A percentile compares a stretch with the other conserved stretches of the same genome.
Conservation (phyloP, 2,888 invertebrate species). For the Acanthacorydalis orientalis region DNA sequence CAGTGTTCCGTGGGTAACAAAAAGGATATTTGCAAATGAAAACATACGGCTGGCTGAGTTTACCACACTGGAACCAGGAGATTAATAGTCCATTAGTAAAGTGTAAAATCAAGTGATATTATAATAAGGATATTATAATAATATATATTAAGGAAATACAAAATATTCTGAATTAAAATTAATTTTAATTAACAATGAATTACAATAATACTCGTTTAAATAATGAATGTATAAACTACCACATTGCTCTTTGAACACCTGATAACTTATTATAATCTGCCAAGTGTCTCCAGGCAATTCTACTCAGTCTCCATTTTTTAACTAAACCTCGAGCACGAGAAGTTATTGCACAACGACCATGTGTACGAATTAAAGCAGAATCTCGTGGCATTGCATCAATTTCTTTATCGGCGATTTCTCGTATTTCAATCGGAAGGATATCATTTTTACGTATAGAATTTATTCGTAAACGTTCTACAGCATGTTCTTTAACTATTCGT, state of each 20-base stretch:
- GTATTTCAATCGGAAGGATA: conserved; percentile 63
- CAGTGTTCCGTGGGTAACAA: too few species aligned
- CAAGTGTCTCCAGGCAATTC: conserved; percentile 78
- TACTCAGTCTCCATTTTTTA: conserved; percentile 67
- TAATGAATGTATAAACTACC: conserved; percentile 35
- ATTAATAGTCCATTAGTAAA: too few species aligned
- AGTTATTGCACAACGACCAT: conserved; percentile 73
- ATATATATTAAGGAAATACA: too few species aligned
- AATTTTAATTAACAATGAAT: not conserved
- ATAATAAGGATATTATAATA: too few species aligned
- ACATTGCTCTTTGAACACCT: conserved; percentile 88
- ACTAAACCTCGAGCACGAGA: conserved; percentile 73
- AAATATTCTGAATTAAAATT: not conserved
- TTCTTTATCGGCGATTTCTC: conserved; percentile 62
- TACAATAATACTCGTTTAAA: not conserved
- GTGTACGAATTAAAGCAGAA: conserved; percentile 44
- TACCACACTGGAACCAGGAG: too few species aligned
- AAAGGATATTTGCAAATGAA: too few species aligned
- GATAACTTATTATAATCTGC: conserved; percentile 88
- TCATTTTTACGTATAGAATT: conserved; percentile 73
- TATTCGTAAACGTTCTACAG: conserved; percentile 58
- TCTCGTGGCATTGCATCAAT: conserved; percentile 60
- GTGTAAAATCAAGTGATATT: too few species aligned
- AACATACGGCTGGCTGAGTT: too few species aligned
- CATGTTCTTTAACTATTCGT: conserved; percentile 54